phyloP scores from a whole-genome alignment of 2,888 invertebrate genomes.

The Tetragnatha montana region DNA sequence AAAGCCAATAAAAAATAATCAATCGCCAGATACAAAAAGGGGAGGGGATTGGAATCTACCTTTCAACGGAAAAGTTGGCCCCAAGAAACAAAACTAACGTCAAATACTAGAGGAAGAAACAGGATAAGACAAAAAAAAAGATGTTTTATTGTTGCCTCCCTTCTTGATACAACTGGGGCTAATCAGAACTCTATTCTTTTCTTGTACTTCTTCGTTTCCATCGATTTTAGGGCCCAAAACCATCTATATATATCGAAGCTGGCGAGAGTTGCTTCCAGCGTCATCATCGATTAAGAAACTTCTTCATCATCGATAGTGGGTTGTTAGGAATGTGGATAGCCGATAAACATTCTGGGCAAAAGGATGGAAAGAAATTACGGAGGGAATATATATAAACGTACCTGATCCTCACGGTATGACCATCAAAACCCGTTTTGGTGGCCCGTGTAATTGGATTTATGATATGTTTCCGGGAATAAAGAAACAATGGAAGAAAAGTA shows the following conservation, averaged over 20 bases:
- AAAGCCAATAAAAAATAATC: slow-evolving; percentile 67
- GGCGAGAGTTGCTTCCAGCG: slow-evolving; percentile 37
- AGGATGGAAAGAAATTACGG: slow-evolving; percentile 27
- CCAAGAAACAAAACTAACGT: slow-evolving; percentile 61
- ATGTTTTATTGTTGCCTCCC: slow-evolving; percentile 59
- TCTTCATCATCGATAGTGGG: slow-evolving; percentile 61
- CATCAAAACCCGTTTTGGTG: slow-evolving; percentile 43
- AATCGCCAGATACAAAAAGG: slow-evolving; percentile 38
- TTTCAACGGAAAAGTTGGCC: slow-evolving; percentile 58
- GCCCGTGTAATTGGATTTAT: slow-evolving; percentile 25
- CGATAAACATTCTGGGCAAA: slow-evolving; percentile 49
- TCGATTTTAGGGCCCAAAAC: slow-evolving; percentile 27
- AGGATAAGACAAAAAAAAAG: slow-evolving; percentile 26
- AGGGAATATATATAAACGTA: slow-evolving; percentile 10
- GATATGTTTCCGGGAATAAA: slow-evolving; percentile 2
- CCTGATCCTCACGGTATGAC: slow-evolving; percentile 28
- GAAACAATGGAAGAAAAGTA: not conserved
- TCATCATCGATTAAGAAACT: slow-evolving; percentile 56
- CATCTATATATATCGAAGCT: slow-evolving; percentile 44
- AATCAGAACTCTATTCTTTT: slow-evolving; percentile 65
- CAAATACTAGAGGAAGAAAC: slow-evolving; percentile 43
- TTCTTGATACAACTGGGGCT: slow-evolving; percentile 62
- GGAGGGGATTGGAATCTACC: slow-evolving; percentile 27
- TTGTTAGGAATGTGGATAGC: slow-evolving; percentile 59
- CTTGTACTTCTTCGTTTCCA: slow-evolving; percentile 47